Evolutionary conservation across 2,113 vertebrate species (phyloP).

Genomic region (Gnathonemus longibarbis): DNA sequence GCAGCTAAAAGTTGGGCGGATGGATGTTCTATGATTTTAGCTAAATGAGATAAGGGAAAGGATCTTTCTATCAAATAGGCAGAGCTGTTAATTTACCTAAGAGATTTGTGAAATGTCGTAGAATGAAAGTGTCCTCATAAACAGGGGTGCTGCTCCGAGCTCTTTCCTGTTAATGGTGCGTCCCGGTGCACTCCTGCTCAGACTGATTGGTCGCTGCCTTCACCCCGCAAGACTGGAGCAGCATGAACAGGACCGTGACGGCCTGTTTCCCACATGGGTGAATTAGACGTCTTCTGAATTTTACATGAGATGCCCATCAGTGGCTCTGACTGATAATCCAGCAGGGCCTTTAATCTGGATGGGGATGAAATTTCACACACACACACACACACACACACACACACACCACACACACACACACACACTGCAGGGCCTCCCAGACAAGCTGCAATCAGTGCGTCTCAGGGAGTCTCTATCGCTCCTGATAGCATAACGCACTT

Average conservation of each 20-base stretch:
- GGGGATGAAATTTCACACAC: slow-evolving; percentile 65
- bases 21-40: neutral
- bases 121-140: neutral
- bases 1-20: neutral
- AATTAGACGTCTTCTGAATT: slow-evolving; percentile 65
- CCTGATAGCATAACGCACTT: neutral
- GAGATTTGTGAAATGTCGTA: neutral
- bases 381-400: too few relatives aligned
- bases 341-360: slow-evolving; percentile 50
- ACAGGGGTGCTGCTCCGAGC: neutral
- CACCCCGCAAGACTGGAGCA: neutral
- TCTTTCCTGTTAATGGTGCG: neutral
- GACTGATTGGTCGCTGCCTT: neutral
- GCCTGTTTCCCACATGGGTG: slow-evolving; percentile 52
- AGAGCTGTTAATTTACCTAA: neutral
- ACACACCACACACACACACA: too few relatives aligned
- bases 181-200: neutral
- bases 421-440: neutral
- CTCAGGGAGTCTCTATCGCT: slow-evolving; percentile 36
- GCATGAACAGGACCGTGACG: slow-evolving; percentile 29
- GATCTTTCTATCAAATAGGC: neutral
- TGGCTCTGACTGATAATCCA: slow-evolving; percentile 59
- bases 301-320: slow-evolving; percentile 62
- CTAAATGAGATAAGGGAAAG: neutral
- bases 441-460: slow-evolving; percentile 56